phyloP scores from a whole-genome alignment of 2,888 invertebrate genomes.

The Poecilus cupreus region DNA sequence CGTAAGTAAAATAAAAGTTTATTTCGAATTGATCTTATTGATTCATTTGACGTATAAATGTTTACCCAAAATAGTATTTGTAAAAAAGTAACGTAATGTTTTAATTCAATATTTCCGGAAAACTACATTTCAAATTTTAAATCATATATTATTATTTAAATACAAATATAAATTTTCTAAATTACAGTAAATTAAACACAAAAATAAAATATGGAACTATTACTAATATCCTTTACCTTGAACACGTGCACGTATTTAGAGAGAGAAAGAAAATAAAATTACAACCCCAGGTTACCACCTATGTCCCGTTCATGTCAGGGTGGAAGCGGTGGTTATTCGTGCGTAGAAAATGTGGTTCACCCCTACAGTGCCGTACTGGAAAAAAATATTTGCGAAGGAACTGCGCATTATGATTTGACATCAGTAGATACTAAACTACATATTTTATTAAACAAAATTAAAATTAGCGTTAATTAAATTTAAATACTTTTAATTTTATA shows the following conservation, averaged over 20 bases:
- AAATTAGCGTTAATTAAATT: not conserved
- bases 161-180: not conserved
- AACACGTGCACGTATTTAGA: constrained; percentile 40
- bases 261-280: constrained; percentile 10
- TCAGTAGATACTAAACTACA: too few species aligned
- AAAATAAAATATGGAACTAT: not conserved
- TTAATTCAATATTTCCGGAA: not conserved
- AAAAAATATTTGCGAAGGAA: not conserved
- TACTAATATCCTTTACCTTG: not conserved
- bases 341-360: constrained; percentile 24
- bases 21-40: too few species aligned
- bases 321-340: not conserved
- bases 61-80: too few species aligned
- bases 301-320: constrained; percentile 2
- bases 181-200: not conserved
- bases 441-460: not conserved
- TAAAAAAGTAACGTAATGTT: too few species aligned
- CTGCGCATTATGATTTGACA: too few species aligned
- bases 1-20: too few species aligned
- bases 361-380: not conserved
- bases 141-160: not conserved
- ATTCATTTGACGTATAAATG: too few species aligned
- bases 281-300: not conserved
- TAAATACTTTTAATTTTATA: not conserved
- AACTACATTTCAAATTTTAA: not conserved